These are phyloP conservation scores for Theropithecus gelada DNA, from an alignment of 2,113 vertebrate genomes.

Conservation along the genomic window DNA sequence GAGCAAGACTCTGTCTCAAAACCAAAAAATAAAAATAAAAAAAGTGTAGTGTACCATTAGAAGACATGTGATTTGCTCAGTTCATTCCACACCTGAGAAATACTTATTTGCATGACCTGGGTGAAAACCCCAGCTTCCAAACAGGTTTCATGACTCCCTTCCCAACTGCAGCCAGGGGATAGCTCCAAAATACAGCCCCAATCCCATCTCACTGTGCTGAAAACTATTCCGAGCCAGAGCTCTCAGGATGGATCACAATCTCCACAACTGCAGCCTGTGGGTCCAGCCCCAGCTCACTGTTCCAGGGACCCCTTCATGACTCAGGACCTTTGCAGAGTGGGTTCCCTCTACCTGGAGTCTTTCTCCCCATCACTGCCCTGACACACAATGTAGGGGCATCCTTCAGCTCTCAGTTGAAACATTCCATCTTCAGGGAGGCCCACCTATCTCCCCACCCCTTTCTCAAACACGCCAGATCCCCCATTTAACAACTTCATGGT, in stretches of 20 bases:
- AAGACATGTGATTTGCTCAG: neutral
- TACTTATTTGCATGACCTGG: neutral
- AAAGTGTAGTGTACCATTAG: neutral
- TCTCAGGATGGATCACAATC: neutral
- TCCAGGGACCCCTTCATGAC: neutral
- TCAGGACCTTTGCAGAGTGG: neutral
- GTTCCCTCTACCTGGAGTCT: neutral
- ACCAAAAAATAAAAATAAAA: neutral
- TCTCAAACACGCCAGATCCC: neutral
- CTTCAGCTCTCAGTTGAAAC: neutral
- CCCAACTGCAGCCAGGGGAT: neutral
- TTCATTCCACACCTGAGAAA: neutral
- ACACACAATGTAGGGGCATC: neutral
- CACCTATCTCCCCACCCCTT: neutral
- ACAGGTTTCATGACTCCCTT: neutral
- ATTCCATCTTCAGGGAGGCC: neutral
- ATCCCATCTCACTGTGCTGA: neutral
- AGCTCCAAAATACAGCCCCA: neutral
- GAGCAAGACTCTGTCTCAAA: neutral
- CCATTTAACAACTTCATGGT: neutral
- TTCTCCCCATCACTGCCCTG: neutral
- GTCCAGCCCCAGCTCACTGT: neutral
- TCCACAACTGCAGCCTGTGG: neutral
- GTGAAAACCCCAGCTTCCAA: neutral
- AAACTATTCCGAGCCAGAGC: neutral